Conservation (phyloP, 2,113 vertebrate species). For the Thamnophis sirtalis region DNA sequence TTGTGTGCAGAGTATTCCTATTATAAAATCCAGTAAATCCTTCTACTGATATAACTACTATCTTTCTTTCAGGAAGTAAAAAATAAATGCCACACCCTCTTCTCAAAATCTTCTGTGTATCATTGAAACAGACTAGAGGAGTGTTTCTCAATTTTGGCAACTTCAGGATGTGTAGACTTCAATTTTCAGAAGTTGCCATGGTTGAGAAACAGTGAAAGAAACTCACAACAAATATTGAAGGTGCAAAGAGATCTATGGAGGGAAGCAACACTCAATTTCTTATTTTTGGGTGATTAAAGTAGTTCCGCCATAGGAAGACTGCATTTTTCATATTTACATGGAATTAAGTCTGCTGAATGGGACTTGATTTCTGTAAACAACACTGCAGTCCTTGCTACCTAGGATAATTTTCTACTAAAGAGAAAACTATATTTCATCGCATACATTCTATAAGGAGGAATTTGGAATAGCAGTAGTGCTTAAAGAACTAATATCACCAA, state of each 20-base stretch:
- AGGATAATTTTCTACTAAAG: not conserved
- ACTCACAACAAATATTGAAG: not conserved
- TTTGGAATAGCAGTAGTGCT: not conserved
- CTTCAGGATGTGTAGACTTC: not conserved
- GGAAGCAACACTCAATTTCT: not conserved
- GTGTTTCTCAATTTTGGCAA: not conserved
- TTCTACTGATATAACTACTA: not conserved
- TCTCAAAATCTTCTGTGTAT: not conserved
- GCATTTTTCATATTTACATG: not conserved
- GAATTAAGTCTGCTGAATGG: not conserved
- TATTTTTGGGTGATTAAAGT: not conserved
- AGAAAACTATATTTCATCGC: not conserved
- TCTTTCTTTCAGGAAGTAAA: not conserved
- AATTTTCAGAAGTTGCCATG: not conserved
- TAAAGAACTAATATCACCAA: not conserved
- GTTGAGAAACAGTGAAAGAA: not conserved
- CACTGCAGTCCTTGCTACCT: not conserved
- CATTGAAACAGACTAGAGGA: not conserved
- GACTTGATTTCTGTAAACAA: not conserved
- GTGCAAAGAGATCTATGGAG: not conserved
- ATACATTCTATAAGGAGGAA: not conserved
- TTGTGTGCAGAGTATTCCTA: not conserved
- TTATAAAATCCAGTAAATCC: not conserved
- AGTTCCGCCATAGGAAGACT: not conserved
- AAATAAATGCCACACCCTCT: not conserved